Conservation (phyloP, 2,797 vertebrate genomes). For the Rhinoraja longicauda region DNA sequence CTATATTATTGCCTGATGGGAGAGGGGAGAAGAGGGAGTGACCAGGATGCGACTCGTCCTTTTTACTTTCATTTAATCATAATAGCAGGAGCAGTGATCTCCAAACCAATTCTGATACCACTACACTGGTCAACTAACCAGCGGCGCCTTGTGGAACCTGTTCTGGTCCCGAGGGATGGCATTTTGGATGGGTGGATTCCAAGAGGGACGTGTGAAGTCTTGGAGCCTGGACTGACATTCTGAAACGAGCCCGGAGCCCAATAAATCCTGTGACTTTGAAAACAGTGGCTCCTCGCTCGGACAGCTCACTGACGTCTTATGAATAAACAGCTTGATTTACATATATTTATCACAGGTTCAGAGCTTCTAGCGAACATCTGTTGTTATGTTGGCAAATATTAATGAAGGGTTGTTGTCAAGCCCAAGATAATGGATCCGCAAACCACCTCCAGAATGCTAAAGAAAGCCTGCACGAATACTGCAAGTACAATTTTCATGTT, state of each 20-base stretch:
- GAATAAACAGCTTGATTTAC: not conserved
- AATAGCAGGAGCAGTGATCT: not conserved
- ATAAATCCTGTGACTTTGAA: not conserved
- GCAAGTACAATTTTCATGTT: not conserved
- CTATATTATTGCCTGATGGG: too few species aligned
- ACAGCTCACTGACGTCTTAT: not conserved
- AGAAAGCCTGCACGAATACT: not conserved
- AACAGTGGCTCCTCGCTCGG: not conserved
- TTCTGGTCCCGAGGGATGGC: not conserved
- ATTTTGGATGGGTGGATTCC: not conserved
- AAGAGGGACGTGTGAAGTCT: not conserved
- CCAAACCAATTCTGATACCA: not conserved
- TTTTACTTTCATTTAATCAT: not conserved
- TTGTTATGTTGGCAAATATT: not conserved
- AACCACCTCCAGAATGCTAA: not conserved
- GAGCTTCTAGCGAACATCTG: not conserved
- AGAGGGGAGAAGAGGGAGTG: too few species aligned
- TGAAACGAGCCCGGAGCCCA: not conserved
- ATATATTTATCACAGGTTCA: not conserved
- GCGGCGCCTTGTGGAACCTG: not conserved
- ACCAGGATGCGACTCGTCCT: too few species aligned
- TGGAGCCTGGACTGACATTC: not conserved
- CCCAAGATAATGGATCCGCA: slow-evolving; percentile 2
- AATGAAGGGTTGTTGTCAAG: not conserved
- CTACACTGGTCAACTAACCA: not conserved